phyloP scores from a whole-genome alignment of 2,113 vertebrate genomes.

The Malurus alboscapulatus region DNA sequence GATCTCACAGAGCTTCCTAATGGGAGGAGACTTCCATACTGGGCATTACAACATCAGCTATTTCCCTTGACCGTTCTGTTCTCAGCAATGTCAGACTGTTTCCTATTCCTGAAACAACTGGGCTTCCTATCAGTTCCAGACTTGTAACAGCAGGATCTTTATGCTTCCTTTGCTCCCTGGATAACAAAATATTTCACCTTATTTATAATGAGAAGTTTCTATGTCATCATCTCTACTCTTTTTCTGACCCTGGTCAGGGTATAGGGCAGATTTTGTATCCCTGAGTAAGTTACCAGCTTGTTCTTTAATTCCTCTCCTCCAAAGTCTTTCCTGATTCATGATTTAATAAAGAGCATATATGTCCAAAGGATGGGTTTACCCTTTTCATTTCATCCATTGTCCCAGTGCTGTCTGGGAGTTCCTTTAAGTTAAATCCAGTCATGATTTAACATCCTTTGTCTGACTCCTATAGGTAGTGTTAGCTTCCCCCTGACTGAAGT shows the following conservation, averaged over 20 bases:
- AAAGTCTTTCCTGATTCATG: not conserved
- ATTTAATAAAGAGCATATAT: not conserved
- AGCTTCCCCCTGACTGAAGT: not conserved
- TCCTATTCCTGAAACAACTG: not conserved
- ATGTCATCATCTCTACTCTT: not conserved
- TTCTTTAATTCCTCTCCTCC: not conserved
- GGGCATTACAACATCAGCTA: not conserved
- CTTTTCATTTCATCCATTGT: not conserved
- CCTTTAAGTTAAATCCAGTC: not conserved
- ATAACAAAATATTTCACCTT: not conserved
- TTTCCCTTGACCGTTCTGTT: not conserved
- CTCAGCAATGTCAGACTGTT: not conserved
- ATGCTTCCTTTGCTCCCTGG: not conserved
- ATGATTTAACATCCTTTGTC: not conserved
- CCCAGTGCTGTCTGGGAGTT: not conserved
- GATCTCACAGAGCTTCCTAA: not conserved
- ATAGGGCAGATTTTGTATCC: not conserved
- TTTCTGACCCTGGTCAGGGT: not conserved
- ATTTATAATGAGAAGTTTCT: not conserved
- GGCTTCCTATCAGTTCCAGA: not conserved
- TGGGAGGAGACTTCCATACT: not conserved
- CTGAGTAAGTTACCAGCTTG: not conserved
- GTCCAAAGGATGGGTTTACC: not conserved
- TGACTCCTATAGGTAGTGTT: not conserved
- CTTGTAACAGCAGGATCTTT: not conserved